These are phyloP conservation scores for Atherinosoma microstoma DNA, from an alignment of 2,797 vertebrate species.

Conservation along the genomic window DNA sequence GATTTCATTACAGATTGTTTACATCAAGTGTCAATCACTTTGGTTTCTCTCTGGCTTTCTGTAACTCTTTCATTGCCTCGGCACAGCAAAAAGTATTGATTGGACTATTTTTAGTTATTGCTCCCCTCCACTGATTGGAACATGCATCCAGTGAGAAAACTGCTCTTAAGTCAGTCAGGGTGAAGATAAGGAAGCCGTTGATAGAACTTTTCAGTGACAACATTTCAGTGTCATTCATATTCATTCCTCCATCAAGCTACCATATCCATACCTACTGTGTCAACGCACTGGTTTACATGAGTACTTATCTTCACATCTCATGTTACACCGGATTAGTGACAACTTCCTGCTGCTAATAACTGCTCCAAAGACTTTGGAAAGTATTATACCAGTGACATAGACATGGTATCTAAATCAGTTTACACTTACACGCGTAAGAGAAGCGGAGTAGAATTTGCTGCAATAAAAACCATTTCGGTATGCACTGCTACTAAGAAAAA, in stretches of 20 bases:
- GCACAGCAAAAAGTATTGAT: conserved; percentile 46
- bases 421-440: conserved; percentile 1
- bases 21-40: conserved; percentile 69
- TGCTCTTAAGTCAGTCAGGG: neutral
- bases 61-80: conserved; percentile 27
- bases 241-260: conserved; percentile 44
- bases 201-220: conserved; percentile 19
- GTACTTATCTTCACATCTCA: conserved; percentile 55
- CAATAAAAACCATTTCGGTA: conserved; percentile 24
- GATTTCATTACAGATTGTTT: conserved; percentile 75
- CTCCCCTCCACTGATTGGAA: conserved; percentile 4
- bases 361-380: conserved; percentile 15
- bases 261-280: conserved; percentile 24
- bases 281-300: conserved; percentile 48
- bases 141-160: conserved; percentile 42
- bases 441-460: conserved; percentile 24
- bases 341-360: conserved; percentile 52
- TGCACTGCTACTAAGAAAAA: too few species aligned
- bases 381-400: conserved; percentile 24
- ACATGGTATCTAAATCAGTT: neutral
- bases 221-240: conserved; percentile 29
- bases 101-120: conserved; percentile 45
- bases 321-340: conserved; percentile 59
- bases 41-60: conserved; percentile 8
- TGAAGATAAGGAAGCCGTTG: conserved; percentile 9